A percentile compares a stretch with the other conserved stretches of the same genome.
phyloP scores from a whole-genome alignment of 2,113 vertebrate genomes.

The Protomyctophum bolini region DNA sequence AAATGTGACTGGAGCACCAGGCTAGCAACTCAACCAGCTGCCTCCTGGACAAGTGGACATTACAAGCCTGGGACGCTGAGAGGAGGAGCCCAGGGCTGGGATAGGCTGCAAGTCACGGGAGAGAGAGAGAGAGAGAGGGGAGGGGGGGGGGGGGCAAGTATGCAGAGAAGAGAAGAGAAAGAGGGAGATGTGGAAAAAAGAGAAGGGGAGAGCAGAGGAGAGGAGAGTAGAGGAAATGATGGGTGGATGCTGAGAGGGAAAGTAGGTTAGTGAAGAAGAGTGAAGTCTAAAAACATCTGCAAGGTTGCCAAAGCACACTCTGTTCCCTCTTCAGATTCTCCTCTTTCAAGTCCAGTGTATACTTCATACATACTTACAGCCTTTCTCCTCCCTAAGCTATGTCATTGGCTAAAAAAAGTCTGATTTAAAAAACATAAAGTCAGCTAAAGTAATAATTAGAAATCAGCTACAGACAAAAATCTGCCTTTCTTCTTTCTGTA shows the following conservation, averaged over 20 bases:
- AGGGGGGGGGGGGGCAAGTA: not conserved
- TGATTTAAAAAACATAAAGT: too few relatives aligned
- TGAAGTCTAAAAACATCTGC: slow-evolving; percentile 72
- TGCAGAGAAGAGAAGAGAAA: slow-evolving; percentile 4
- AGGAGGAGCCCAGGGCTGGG: slow-evolving; percentile 12
- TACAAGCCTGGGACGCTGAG: slow-evolving; percentile 6
- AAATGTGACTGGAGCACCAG: slow-evolving; percentile 46
- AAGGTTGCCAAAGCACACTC: slow-evolving; percentile 67
- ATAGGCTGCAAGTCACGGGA: slow-evolving; percentile 34
- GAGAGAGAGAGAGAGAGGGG: slow-evolving; percentile 6
- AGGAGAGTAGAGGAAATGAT: slow-evolving; percentile 12
- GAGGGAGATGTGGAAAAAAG: slow-evolving; percentile 13
- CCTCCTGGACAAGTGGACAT: not conserved
- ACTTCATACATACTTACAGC: too few relatives aligned
- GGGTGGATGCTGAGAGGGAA: slow-evolving; percentile 7
- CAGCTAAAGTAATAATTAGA: too few relatives aligned
- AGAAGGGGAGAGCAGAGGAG: slow-evolving; percentile 13
- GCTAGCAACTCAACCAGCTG: not conserved
- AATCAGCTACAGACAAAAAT: too few relatives aligned
- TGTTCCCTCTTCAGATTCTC: slow-evolving; percentile 63
- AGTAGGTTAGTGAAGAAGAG: slow-evolving; percentile 41
- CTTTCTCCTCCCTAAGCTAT: not conserved
- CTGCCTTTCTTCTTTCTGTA: too few relatives aligned
- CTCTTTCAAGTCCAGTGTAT: not conserved
- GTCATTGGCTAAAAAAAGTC: too few relatives aligned